Base-by-base conservation (phyloP, 1,140 invertebrate species). In the Drosophila nannoptera region DNA sequence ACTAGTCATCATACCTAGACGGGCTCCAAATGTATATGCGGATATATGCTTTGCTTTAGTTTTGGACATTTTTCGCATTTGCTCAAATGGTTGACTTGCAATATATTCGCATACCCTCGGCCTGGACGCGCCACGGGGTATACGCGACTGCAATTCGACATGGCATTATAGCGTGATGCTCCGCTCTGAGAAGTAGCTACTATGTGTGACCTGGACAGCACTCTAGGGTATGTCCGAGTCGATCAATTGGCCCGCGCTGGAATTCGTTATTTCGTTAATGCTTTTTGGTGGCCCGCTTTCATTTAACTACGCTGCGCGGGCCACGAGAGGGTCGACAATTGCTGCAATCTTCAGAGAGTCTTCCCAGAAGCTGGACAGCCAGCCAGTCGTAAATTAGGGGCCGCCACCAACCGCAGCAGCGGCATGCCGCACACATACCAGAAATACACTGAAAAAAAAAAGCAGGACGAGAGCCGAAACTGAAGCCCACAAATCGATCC, bases 1-100 rank as follows among this genome's bases (percentile, higher is more conserved):
- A 43, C 43, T 22, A 42, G 32, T 32, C 32, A 35, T 35, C 70
- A 61, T 64, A 58, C 42, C 52, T 46, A 62, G 36, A 43, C 38
- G 22, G 16, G 33, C 38, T 16, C 3, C 54, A 36, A 46, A 53
- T 48, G 9, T 12, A 52, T 64, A 12, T 22, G 62, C 48, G 36
- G 38, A 7, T 12, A 58, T 65, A 16, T 12, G 62, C n/a, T 32
- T 8, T 38, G 42, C 16, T 71, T 50, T 61, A 68, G 48, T 75
- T 66, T 61, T 69, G 52, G 68, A 73, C 62, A 78, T 66, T 66
- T 71, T 22, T 52, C 46, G 35, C 48, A 62, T 74, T 78, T 69
- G 75, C 84, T 78, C 74, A 73, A 75, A 75, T 75, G 75, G 78
- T 62, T 82, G 83, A 83, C 75, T 83, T 75, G 67, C 70, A 78